phyloP scores from a whole-genome alignment of 2,888 invertebrate genomes.

The Chrysopilus asiliformis region DNA sequence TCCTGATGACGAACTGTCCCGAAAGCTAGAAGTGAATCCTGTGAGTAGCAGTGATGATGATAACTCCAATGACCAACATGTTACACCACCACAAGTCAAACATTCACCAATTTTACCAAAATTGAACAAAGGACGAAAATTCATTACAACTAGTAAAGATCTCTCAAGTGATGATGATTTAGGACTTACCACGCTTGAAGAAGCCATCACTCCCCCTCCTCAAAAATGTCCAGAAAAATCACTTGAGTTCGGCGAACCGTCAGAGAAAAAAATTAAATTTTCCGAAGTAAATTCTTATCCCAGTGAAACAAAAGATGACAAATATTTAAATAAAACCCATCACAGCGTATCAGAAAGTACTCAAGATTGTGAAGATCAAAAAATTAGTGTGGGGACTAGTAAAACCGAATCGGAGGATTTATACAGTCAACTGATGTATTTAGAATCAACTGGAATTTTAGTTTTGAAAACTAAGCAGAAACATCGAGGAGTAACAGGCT shows the following conservation, averaged over 20 bases:
- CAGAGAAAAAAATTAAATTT: slow-evolving; percentile 6
- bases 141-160: slow-evolving; percentile 12
- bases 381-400: not conserved
- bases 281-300: not conserved
- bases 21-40: no score
- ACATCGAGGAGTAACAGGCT: slow-evolving; percentile 13
- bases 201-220: slow-evolving; percentile 14
- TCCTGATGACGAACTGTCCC: no score
- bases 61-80: no score
- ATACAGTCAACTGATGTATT: slow-evolving; percentile 11
- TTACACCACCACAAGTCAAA: no score
- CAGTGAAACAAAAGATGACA: not conserved
- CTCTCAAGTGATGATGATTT: not conserved
- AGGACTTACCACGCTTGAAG: no score
- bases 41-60: no score
- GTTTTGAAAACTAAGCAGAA: slow-evolving; percentile 7
- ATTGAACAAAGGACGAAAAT: slow-evolving; percentile 10
- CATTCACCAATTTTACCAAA: slow-evolving; percentile 14
- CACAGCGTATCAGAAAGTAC: not conserved
- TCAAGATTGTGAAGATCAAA: not conserved
- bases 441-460: slow-evolving; percentile 13
- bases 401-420: slow-evolving; percentile 6
- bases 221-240: slow-evolving; percentile 8
- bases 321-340: slow-evolving; percentile 5
- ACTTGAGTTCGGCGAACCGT: slow-evolving; percentile 5